Percentiles rank a stretch among this genome's conserved stretches.
phyloP scores from a whole-genome alignment of 2,888 invertebrate genomes.

The Sylvicola cinctus region DNA sequence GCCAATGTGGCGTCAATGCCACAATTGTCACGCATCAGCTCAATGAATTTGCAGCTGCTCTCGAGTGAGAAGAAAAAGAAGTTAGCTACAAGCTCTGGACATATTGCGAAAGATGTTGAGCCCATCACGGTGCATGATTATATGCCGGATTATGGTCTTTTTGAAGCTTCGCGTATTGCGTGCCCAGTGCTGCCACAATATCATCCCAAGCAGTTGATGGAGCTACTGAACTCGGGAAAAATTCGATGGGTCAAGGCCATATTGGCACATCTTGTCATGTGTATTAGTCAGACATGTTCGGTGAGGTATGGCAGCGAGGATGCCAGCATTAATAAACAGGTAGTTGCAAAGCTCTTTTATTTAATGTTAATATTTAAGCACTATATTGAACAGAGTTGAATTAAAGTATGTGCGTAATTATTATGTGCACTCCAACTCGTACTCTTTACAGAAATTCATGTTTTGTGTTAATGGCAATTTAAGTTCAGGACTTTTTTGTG shows the following conservation, averaged over 20 bases:
- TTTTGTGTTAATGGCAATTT: too few species aligned
- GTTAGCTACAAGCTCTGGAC: constrained; percentile 15
- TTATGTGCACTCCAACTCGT: too few species aligned
- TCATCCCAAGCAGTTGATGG: constrained; percentile 97
- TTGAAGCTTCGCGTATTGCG: constrained; percentile 92
- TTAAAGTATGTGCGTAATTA: too few species aligned
- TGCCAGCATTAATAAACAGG: constrained; percentile 36
- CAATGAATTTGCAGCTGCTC: constrained; percentile 61
- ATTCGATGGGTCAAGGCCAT: constrained; percentile 97
- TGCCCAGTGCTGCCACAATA: constrained; percentile 97
- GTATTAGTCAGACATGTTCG: constrained; percentile 39
- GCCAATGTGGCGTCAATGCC: constrained; percentile 61
- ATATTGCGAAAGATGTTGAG: constrained; percentile 13
- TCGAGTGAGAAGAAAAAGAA: constrained; percentile 49
- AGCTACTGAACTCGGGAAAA: constrained; percentile 92
- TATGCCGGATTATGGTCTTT: constrained; percentile 85
- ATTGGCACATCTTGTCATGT: constrained; percentile 81
- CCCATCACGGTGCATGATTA: constrained; percentile 36
- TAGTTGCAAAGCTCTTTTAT: constrained; percentile 11
- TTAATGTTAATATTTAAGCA: not conserved
- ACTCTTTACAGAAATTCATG: too few species aligned
- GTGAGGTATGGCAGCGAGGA: constrained; percentile 34
- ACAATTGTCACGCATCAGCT: constrained; percentile 61
- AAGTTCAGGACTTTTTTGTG: too few species aligned
- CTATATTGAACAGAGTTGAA: too few species aligned